Evolutionary conservation across 1,140 invertebrate species (phyloP), one percentile per base, ranked within the genome.

Genomic region (Phortica variegata): DNA sequence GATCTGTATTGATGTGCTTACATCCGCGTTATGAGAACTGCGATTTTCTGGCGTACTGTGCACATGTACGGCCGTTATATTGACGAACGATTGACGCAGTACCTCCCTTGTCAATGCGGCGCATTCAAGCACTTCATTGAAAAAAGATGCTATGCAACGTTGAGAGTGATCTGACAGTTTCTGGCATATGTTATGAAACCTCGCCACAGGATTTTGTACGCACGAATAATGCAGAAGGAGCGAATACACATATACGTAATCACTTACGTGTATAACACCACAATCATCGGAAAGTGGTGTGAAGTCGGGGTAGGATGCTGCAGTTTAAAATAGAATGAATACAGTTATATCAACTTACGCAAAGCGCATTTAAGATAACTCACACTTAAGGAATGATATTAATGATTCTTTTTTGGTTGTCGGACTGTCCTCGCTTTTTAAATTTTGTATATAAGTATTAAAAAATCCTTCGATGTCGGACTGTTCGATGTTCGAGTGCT

Each of bases 201-300:
- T 42, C 26, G 43, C 32, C n/a, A 43, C 50, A 1, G 66, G 60
- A 33, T 41, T 48, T 26, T 58, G 65, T 6, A 75, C 58, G 26
- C 73, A 75, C 8, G 55, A 46, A 39, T 65, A 75, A 39, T 75
- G 70, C 38, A 75, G 43, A 0, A 75, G 44, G 2, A 75, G 45
- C 0, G 73, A 62, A 19, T 73, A 75, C 2, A 60, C 46, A 44
- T 59, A 65, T 3, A 70, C 5, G 23, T 68, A 73, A 20, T 75
- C 73, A 0, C 45, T 10, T 0, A 15, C 9, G 16, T 32, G 33
- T 2, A 75, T 13, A 5, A 29, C 42, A 8, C 60, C 56, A 8
- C 41, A 15, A 9, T 12, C 23, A 29, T 62, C 52, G 0, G 55
- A n/a, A 15, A 50, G 44, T 1, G 49, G 43, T 7, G 17, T 12